Conservation (phyloP, 2,888 invertebrate species). For the Eilema depressum region DNA sequence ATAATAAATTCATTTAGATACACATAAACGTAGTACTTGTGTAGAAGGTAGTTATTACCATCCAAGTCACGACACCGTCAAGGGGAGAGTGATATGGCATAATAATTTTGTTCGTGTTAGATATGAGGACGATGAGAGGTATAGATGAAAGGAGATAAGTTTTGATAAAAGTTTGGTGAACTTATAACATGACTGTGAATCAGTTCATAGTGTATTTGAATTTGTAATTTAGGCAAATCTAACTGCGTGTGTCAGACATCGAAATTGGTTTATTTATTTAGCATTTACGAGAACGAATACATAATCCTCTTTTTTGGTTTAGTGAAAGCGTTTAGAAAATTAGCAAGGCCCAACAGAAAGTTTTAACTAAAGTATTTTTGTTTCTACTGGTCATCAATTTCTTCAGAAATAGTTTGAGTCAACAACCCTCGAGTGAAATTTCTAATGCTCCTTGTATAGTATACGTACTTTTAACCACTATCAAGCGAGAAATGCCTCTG, state of each 20-base stretch:
- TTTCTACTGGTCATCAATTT: not conserved
- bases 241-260: too few species aligned
- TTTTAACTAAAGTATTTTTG: too few species aligned
- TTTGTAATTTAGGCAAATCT: too few species aligned
- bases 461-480: not conserved
- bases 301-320: too few species aligned
- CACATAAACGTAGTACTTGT: conserved; percentile 6
- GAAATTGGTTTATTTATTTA: too few species aligned
- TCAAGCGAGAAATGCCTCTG: not conserved
- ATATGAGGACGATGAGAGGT: not conserved
- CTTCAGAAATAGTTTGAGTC: not conserved
- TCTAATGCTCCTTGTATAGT: not conserved
- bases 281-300: too few species aligned
- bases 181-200: not conserved
- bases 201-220: too few species aligned
- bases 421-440: not conserved
- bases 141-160: not conserved
- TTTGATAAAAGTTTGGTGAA: not conserved
- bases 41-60: not conserved
- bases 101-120: not conserved
- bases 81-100: not conserved
- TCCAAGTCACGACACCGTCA: not conserved
- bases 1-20: conserved; percentile 14
- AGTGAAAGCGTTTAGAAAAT: too few species aligned
- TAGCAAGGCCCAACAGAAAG: too few species aligned